Percentiles rank a stretch among this genome's conserved stretches.
These are phyloP conservation scores for Cryptomyrus ogoouensis DNA, from an alignment of 2,113 vertebrate species.

Conservation along the genomic window DNA sequence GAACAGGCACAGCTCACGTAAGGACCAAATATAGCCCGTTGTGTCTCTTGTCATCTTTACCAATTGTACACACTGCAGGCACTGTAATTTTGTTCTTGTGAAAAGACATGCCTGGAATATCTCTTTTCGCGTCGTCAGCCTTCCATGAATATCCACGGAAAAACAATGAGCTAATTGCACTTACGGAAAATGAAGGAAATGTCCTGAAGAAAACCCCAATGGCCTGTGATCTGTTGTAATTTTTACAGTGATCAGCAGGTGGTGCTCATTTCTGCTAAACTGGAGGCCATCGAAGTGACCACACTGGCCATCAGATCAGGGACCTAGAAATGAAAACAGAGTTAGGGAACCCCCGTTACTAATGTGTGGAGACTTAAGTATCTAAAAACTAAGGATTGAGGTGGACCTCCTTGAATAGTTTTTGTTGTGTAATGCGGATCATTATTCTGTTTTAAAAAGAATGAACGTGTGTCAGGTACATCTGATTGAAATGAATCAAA, in stretches of 20 bases:
- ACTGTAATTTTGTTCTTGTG: background rate
- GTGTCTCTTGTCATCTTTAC: conserved; percentile 20
- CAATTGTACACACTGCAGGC: conserved; percentile 1
- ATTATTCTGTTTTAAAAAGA: background rate
- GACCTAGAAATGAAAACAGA: background rate
- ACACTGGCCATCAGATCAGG: background rate
- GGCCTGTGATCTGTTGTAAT: background rate
- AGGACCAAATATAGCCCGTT: conserved; percentile 26
- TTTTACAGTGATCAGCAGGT: conserved; percentile 43
- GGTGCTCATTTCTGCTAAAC: conserved; percentile 36
- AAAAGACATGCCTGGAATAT: conserved; percentile 3
- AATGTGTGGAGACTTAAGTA: background rate
- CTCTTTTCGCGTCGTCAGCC: conserved; percentile 13
- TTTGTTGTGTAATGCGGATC: background rate
- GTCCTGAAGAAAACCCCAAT: conserved; percentile 12
- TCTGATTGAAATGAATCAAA: background rate
- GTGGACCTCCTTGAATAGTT: background rate
- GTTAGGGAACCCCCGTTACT: background rate
- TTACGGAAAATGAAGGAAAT: conserved; percentile 11
- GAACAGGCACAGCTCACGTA: conserved; percentile 16
- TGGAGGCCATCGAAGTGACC: background rate
- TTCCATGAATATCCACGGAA: background rate
- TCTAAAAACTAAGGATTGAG: background rate
- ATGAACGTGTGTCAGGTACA: background rate
- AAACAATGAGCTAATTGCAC: background rate